These are phyloP conservation scores for Catharus ustulatus DNA, from an alignment of 2,797 vertebrate species.

Conservation along the genomic window DNA sequence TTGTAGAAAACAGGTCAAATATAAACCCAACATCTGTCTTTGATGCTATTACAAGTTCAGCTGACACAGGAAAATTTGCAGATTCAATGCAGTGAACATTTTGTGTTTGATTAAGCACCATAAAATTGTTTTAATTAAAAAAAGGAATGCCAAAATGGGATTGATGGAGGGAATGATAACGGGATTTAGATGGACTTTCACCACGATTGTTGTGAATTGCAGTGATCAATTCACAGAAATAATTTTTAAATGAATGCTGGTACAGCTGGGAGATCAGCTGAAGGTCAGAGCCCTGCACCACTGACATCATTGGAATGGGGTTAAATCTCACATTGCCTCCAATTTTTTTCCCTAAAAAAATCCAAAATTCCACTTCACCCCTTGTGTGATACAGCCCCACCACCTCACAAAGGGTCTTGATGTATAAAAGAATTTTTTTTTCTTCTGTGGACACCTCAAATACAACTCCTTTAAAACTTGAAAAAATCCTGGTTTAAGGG, in stretches of 20 bases:
- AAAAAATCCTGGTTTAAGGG: neutral
- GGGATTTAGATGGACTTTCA: neutral
- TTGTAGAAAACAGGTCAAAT: conserved; percentile 37
- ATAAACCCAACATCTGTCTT: neutral
- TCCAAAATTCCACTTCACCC: neutral
- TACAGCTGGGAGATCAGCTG: neutral
- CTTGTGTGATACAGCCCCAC: neutral
- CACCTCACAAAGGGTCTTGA: neutral
- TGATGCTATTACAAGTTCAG: neutral
- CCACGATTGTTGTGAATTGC: neutral
- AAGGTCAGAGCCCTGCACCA: neutral
- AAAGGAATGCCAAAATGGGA: rapidly evolving
- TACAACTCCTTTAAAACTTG: neutral
- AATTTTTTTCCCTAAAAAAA: neutral
- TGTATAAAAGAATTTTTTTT: neutral
- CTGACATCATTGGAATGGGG: neutral
- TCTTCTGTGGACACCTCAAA: neutral
- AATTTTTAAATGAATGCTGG: neutral
- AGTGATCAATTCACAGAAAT: neutral
- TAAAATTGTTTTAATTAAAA: neutral
- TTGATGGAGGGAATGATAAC: neutral
- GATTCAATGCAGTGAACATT: neutral
- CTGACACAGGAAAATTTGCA: neutral
- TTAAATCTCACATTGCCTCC: neutral
- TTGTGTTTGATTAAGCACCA: neutral